Conservation (phyloP, 2,888 invertebrate genomes). For the Eumacrocentrus americanus region DNA sequence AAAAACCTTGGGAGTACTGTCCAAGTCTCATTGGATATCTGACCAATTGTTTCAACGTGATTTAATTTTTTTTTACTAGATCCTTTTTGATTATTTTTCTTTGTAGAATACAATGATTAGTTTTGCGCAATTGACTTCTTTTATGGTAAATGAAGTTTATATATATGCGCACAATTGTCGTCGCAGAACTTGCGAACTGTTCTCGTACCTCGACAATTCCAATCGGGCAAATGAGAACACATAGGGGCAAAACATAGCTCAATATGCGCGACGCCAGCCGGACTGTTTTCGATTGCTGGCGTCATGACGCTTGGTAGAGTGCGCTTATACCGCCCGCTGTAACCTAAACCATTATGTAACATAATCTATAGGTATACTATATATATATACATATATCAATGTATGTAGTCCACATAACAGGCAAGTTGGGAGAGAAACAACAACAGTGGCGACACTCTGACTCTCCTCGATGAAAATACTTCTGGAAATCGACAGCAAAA, state of each 20-base stretch:
- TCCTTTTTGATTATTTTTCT: not conserved
- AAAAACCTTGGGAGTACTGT: not conserved
- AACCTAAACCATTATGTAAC: not conserved
- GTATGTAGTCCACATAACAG: not conserved
- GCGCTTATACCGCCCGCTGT: not conserved
- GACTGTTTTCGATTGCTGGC: slow-evolving; percentile 15
- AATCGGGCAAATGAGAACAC: slow-evolving; percentile 41
- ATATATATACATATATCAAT: not conserved
- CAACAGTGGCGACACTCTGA: not conserved
- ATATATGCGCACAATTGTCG: slow-evolving; percentile 8
- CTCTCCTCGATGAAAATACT: slow-evolving; percentile 10
- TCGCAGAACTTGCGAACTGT: slow-evolving; percentile 14
- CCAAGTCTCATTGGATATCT: too few species aligned
- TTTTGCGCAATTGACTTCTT: not conserved
- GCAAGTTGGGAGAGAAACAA: not conserved
- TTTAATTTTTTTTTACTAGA: not conserved
- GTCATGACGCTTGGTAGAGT: slow-evolving; percentile 3
- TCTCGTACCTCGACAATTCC: too few species aligned
- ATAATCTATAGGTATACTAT: too few species aligned
- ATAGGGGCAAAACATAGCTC: slow-evolving; percentile 31
- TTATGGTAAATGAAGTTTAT: not conserved
- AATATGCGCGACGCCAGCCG: slow-evolving; percentile 15
- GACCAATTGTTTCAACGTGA: too few species aligned
- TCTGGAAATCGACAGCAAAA: slow-evolving; percentile 6
- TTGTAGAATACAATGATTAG: not conserved